phyloP scores from a whole-genome alignment of 2,888 invertebrate species.

The Xestia xanthographa region DNA sequence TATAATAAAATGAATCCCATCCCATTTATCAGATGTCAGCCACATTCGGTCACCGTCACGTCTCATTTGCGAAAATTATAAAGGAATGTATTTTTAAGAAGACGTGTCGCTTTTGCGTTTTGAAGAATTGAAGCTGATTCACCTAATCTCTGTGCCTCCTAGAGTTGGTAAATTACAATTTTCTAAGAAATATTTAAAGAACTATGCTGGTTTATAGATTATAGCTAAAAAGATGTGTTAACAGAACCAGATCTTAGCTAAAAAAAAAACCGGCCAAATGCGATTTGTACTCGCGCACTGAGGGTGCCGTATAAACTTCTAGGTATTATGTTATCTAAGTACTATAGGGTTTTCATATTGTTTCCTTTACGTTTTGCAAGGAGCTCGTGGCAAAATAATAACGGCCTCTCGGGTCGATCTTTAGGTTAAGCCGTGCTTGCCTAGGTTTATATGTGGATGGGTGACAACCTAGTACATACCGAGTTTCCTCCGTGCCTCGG shows the following conservation, averaged over 20 bases:
- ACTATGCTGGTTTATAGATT: background rate
- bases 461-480: too few species aligned
- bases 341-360: too few species aligned
- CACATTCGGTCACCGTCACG: conserved; percentile 79
- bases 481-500: too few species aligned
- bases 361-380: too few species aligned
- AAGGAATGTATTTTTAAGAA: conserved; percentile 59
- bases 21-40: conserved; percentile 76
- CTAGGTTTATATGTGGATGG: too few species aligned
- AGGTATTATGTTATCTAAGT: too few species aligned
- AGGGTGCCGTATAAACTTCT: too few species aligned
- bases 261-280: background rate
- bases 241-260: too few species aligned
- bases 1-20: conserved; percentile 66
- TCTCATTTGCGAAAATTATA: conserved; percentile 73
- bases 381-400: too few species aligned
- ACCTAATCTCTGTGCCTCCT: background rate
- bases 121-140: conserved; percentile 35
- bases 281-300: too few species aligned
- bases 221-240: background rate
- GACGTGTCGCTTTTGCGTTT: conserved; percentile 7
- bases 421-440: too few species aligned
- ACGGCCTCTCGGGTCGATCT: too few species aligned
- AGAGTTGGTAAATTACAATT: background rate
- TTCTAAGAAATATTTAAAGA: background rate